Base-by-base conservation (phyloP, 2,113 vertebrate genomes). In the Ellobius talpinus region DNA sequence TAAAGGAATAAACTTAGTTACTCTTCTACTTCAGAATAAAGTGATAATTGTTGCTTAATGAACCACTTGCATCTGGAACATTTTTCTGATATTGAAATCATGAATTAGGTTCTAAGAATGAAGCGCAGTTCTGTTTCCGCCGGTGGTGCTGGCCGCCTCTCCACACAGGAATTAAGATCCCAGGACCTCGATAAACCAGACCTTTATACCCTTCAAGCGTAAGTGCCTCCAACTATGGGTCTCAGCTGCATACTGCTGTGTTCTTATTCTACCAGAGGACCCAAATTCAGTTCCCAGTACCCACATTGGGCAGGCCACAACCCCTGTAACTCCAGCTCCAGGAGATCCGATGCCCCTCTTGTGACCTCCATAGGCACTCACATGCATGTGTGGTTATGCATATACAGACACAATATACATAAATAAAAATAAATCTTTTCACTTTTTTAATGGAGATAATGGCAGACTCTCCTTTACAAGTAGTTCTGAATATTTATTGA, bases 151-250 rank as follows among this genome's bases (percentile, higher is more conserved):
- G 97, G 98, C 94, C 98, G 99, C 89, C 99, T 98, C 1, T 99
- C 99, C 0, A 98, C 99, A 76, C 98, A 99, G 97, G 99, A 99
- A 0, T 96, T 99, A 97, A 98, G 99, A 86, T 99, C 99, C n/a
- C 99, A 99, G 61, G 99, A 99, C 96, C 98, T 4, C 93, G 99
- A 99, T 98, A 99, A 99, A 97, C 99, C 98, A 97, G 99, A 99
- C 81, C 98, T 99, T 94, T 98, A 99, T 8, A 99, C 99, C 0
- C 99, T 99, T 39, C 99, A 99, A 97, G 99, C 94, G 99, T 99
- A 98, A 97, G 98, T 98, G 92, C 94, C 63, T 21, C 65, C 47
- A 33, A 3, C 86, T 2, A 0, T 52, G 76, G 47, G 39, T 76
- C 90, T 88, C 31, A 52, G 8, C 26, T n/a, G 36, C 42, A 4